These are phyloP conservation scores for Myiotriccus ornatus DNA, from an alignment of 2,797 vertebrate species.

Conservation along the genomic window DNA sequence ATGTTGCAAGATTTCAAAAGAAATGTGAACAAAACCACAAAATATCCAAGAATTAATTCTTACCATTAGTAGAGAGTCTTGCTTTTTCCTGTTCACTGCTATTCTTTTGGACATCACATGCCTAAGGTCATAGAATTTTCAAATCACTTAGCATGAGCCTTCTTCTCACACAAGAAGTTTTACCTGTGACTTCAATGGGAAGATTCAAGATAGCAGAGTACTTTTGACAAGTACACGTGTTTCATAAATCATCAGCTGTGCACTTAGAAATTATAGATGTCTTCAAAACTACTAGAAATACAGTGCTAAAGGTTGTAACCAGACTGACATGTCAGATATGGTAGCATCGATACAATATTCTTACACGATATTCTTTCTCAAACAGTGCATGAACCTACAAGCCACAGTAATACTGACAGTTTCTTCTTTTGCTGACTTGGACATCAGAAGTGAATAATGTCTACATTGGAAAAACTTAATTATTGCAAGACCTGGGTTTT, in stretches of 20 bases:
- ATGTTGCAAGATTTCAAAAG: neutral
- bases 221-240: neutral
- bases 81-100: neutral
- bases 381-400: neutral
- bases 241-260: neutral
- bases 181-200: neutral
- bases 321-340: neutral
- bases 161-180: neutral
- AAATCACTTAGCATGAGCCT: neutral
- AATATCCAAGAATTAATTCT: neutral
- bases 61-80: neutral
- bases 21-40: neutral
- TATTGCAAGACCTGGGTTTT: neutral
- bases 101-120: neutral
- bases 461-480: neutral
- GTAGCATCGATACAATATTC: neutral
- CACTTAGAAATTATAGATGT: neutral
- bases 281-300: neutral
- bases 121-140: neutral
- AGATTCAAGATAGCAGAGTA: neutral
- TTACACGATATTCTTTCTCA: neutral
- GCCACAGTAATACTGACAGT: neutral
- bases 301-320: rapidly evolving
- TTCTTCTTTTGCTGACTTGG: neutral
- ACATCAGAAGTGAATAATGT: neutral